A percentile compares a stretch with the other conserved stretches of the same genome.
Evolutionary conservation across 2,888 invertebrate species (phyloP).

Genomic region (Polylopha cassiicola): DNA sequence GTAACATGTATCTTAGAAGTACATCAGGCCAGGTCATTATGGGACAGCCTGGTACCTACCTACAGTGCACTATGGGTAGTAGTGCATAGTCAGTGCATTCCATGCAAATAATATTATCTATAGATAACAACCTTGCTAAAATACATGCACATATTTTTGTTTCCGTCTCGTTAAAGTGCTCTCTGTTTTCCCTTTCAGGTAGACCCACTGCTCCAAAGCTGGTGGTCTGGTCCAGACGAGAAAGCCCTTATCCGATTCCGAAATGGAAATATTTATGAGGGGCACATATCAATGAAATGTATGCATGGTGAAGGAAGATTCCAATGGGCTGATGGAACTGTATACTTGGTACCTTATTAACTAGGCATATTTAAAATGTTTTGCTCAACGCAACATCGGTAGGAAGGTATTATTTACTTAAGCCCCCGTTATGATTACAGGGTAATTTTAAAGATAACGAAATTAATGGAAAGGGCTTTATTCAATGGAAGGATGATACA

Average conservation of each 20-base stretch:
- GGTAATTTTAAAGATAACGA: slow-evolving; percentile 76
- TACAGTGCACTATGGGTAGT: no score
- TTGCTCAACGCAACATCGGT: no score
- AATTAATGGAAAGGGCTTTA: slow-evolving; percentile 72
- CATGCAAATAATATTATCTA: no score
- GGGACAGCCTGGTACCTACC: no score
- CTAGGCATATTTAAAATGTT: no score
- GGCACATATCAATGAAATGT: slow-evolving; percentile 68
- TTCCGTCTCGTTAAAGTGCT: background rate
- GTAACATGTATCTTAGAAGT: no score
- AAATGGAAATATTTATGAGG: slow-evolving; percentile 77
- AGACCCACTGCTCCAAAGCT: slow-evolving; percentile 35
- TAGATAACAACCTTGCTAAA: no score
- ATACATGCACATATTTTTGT: no score
- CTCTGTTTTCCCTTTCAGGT: slow-evolving; percentile 27
- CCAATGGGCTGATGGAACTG: slow-evolving; percentile 76
- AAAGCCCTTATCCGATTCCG: slow-evolving; percentile 68
- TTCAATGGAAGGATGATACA: slow-evolving; percentile 75
- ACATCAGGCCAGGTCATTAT: no score
- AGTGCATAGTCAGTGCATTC: no score
- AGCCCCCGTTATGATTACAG: slow-evolving; percentile 42
- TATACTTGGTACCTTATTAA: slow-evolving; percentile 64
- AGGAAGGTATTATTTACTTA: background rate
- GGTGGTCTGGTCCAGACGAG: slow-evolving; percentile 63
- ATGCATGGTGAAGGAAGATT: slow-evolving; percentile 79